Base-by-base conservation (phyloP, 2,888 invertebrate genomes). In the Euproctis similis region DNA sequence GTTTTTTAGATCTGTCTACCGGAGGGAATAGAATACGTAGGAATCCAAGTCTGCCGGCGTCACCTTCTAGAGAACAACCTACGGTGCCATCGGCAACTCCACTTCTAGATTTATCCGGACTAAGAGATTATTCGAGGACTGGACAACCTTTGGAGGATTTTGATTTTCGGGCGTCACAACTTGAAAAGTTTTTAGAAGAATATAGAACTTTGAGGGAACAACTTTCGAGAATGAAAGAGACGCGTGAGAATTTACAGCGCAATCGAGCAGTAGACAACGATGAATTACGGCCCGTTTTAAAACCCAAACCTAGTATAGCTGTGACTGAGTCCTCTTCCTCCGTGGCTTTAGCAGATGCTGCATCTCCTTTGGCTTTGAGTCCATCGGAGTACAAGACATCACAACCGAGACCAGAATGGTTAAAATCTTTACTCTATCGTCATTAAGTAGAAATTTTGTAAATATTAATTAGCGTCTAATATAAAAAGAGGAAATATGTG, bases 131-230 rank as follows among this genome's bases (percentile, higher is more conserved):
- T 38, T 75, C 85, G 8, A 73, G 74, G 10, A 62, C 73, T 3
- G 73, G 72, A 12, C 78, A 71, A 33, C 77, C 87, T 1, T 65
- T 80, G 35, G 86, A 87, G 34, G 87, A 88, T 24, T 92, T 90
- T 64, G 92, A 93, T 58, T 92, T 92, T 55, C 90, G 92, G 61
- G 92, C 93, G 1, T 91, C 92, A 8, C 92, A 93, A 59, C 72
- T 93, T 39, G 93, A 93, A 56, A 87, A 90, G 31, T 93, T 93
- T 64, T 85, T 93, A 23, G 92, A 93, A 54, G 93, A 93, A 59
- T 93, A 93, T 59, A 87, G 92, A 46, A 89, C 86, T 49, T 82
- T 93, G 32, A 90, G 93, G 59, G 90, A 92, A 59, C 92, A 93
- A 64, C 75, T 93, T 40, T 91, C 91, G 34, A 89, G 90, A 62